Base-by-base conservation (phyloP, 2,888 invertebrate genomes). In the Drosophila mimetica region DNA sequence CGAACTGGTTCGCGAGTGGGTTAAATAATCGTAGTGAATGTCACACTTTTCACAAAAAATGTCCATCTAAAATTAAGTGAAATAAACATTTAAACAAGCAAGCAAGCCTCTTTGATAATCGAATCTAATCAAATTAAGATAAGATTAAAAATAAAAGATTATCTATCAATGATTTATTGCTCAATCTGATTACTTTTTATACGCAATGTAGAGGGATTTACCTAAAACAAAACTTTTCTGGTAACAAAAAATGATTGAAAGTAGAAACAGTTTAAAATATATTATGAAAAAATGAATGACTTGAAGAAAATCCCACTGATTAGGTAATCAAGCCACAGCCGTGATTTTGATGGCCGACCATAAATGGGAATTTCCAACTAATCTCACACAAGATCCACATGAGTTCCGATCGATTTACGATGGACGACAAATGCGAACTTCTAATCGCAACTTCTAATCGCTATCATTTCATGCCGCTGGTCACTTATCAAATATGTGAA, bases 1-100 rank as follows among this genome's bases (percentile, higher is more conserved):
- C 1, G 74, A 79, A 22, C 67, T 90, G 18, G 90, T 91, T 4
- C 82, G 87, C 7, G 61, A 82, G 59, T 91, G 91, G 91, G 46
- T 90, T 0, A 74, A 73, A 11, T 79, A 53, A 71, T 13, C 18
- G 2, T 6, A 9, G 9, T 50, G 8, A 14, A 18, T 1, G 8
- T 5, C 4, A 11, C 9, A 11, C 14, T n/a, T 25, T n/a, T n/a
- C n/a, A n/a, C n/a, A 18, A 20, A 53, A 32, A 42, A 14, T 16
- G 18, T 7, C 7, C 13, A 16, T 30, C 8, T 18, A 18, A 46
- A 30, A 13, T 18, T 18, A 16, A 18, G 13, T 30, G 46, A 13
- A 16, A 16, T 42, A n/a, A 9, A 44, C n/a, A 14, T 39, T 14
- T 28, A 28, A 28, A 18, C 13, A 16, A 13, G 6, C 11, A 7